Evolutionary conservation across 2,888 invertebrate genomes (phyloP).

Genomic region (Apodemia hepburni): DNA sequence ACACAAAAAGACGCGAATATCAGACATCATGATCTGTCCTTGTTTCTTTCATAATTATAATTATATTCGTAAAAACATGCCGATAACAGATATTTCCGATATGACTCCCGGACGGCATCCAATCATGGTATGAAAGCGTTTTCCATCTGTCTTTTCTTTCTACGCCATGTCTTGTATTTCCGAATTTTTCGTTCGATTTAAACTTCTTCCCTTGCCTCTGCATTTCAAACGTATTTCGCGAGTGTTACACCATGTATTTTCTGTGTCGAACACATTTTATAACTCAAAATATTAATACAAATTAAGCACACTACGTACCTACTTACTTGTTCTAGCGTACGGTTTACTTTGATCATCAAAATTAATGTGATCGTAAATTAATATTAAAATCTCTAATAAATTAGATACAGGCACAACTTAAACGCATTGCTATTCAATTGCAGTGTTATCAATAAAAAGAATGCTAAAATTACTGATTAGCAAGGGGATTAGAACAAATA

Average conservation of each 20-base stretch:
- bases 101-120: no score
- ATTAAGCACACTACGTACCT: not conserved
- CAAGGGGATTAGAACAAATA: not conserved
- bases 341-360: not conserved
- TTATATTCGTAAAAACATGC: no score
- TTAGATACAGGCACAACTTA: conserved; percentile 57
- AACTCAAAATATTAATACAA: not conserved
- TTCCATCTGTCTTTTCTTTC: no score
- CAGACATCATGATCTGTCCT: no score
- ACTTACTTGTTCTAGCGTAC: not conserved
- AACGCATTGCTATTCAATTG: conserved; percentile 45
- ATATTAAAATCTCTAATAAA: conserved; percentile 4
- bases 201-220: no score
- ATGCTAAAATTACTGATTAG: conserved; percentile 36
- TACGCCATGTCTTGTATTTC: no score
- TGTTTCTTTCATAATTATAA: no score
- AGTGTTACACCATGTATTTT: not conserved
- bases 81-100: no score
- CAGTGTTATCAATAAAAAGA: conserved; percentile 48
- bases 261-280: no score
- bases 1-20: no score
- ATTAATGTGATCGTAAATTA: not conserved
- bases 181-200: no score
- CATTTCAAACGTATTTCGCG: not conserved
- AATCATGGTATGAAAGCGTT: no score